Evolutionary conservation across 2,113 vertebrate species (phyloP).

Genomic region (Passer domesticus): DNA sequence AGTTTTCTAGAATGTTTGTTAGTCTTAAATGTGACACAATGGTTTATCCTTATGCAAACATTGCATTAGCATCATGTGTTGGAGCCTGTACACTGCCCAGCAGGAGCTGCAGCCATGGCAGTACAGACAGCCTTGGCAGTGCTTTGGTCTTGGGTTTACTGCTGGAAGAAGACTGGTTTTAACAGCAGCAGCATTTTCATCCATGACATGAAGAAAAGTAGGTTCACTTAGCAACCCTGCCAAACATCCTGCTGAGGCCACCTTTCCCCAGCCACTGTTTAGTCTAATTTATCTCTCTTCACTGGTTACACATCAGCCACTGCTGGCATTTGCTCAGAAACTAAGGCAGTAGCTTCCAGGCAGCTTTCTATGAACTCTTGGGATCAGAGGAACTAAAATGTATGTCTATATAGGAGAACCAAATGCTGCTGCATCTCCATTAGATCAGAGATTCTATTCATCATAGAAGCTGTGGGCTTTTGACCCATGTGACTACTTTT

Average conservation of each 20-base stretch:
- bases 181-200: not conserved
- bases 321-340: not conserved
- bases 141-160: not conserved
- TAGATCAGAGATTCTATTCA: not conserved
- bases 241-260: not conserved
- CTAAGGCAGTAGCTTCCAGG: not conserved
- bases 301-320: not conserved
- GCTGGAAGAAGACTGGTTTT: not conserved
- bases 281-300: not conserved
- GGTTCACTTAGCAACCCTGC: not conserved
- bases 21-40: not conserved
- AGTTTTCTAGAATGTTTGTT: not conserved
- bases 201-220: not conserved
- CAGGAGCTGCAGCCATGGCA: not conserved
- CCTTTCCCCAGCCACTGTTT: not conserved
- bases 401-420: not conserved
- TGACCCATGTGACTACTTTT: accelerated
- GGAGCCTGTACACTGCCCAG: not conserved
- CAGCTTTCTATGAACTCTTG: not conserved
- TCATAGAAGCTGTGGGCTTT: not conserved
- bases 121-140: not conserved
- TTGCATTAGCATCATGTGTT: accelerated
- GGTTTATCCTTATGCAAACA: not conserved
- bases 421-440: not conserved
- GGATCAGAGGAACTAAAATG: not conserved